These are phyloP conservation scores for Sinonovacula constricta DNA, from an alignment of 1,140 invertebrate species.

Conservation along the genomic window DNA sequence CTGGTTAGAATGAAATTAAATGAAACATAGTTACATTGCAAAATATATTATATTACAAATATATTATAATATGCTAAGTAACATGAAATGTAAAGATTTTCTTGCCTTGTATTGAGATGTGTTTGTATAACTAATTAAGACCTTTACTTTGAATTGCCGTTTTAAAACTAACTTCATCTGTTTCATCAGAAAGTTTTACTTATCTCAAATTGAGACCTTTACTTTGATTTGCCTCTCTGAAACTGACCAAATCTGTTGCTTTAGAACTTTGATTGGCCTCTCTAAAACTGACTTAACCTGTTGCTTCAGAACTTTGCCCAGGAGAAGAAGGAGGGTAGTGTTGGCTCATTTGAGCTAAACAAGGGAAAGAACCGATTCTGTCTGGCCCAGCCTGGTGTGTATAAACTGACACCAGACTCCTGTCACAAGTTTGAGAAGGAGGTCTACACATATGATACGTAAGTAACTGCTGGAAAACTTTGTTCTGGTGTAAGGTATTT, in stretches of 20 bases:
- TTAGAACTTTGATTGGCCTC: background rate
- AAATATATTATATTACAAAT: too few species aligned
- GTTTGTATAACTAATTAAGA: background rate
- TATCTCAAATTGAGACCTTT: background rate
- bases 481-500: too few species aligned
- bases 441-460: conserved; percentile 79
- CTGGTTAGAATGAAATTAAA: too few species aligned
- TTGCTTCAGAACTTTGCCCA: conserved; percentile 73
- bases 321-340: conserved; percentile 70
- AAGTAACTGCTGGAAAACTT: too few species aligned
- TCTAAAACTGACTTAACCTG: background rate
- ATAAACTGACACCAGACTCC: conserved; percentile 87
- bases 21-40: too few species aligned
- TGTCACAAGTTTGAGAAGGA: conserved; percentile 88
- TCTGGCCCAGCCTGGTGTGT: conserved; percentile 82
- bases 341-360: conserved; percentile 74
- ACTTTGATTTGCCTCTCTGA: background rate
- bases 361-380: conserved; percentile 77
- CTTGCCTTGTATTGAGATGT: too few species aligned
- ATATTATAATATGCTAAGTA: too few species aligned
- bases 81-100: too few species aligned
- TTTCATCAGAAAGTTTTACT: background rate
- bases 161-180: background rate
- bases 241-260: background rate
- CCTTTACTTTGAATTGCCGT: background rate